These are phyloP conservation scores for Oncorhynchus kisutch DNA, from an alignment of 2,113 vertebrate genomes.

Conservation along the genomic window DNA sequence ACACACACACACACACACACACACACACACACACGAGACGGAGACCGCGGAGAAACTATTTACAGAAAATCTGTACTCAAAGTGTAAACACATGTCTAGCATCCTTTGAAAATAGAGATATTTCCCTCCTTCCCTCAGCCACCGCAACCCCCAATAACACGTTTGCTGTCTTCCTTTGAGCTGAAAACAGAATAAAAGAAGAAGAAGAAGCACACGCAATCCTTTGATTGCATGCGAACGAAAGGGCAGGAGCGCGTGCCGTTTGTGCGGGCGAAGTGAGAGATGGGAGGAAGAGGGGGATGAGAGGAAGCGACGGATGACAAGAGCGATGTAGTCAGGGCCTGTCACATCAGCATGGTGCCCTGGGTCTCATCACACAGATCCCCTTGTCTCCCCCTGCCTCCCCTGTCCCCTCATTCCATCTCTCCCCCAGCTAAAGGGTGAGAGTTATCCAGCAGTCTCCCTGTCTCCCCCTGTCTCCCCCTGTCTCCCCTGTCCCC, in stretches of 20 bases:
- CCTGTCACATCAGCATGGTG: background rate
- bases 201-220: constrained; percentile 23
- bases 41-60: constrained; percentile 56
- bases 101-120: constrained; percentile 56
- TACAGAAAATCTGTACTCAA: constrained; percentile 49
- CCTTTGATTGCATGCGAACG: constrained; percentile 3
- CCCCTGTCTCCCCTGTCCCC: no score
- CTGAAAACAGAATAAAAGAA: constrained; percentile 50
- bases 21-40: background rate
- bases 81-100: constrained; percentile 72
- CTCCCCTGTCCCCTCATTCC: no score
- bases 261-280: constrained; percentile 1
- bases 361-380: background rate
- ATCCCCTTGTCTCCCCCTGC: background rate
- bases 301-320: background rate
- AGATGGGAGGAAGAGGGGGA: background rate
- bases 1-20: no score
- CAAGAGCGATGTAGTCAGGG: constrained; percentile 14
- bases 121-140: constrained; percentile 9
- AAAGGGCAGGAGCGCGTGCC: background rate
- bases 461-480: no score
- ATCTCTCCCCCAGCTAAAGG: no score
- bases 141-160: constrained; percentile 37
- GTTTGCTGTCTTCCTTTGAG: constrained; percentile 36
- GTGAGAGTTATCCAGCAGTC: no score